phyloP scores from a whole-genome alignment of 2,888 invertebrate species.

The Plemyria rubiginata region DNA sequence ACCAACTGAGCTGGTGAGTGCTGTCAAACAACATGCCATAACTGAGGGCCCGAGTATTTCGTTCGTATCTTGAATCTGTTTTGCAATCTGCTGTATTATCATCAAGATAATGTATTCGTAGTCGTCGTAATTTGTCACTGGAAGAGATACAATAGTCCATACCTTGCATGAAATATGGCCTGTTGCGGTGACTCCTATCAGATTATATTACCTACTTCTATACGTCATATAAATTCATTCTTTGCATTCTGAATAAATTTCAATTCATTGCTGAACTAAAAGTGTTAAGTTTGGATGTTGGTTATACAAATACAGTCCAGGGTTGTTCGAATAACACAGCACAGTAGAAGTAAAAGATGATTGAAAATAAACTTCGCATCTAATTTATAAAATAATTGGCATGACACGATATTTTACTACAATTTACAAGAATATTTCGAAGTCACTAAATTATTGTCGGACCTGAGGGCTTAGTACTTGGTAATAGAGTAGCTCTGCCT shows the following conservation, averaged over 20 bases:
- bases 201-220: slow-evolving; percentile 30
- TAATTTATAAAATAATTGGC: too few species aligned
- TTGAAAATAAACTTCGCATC: too few species aligned
- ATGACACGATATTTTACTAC: too few species aligned
- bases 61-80: slow-evolving; percentile 47
- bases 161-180: slow-evolving; percentile 62
- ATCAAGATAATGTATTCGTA: slow-evolving; percentile 48
- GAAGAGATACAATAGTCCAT: slow-evolving; percentile 67
- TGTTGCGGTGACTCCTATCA: slow-evolving; percentile 55
- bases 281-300: slow-evolving; percentile 13
- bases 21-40: neutral
- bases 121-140: slow-evolving; percentile 64
- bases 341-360: too few species aligned
- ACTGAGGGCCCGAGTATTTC: slow-evolving; percentile 29
- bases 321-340: too few species aligned
- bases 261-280: slow-evolving; percentile 18
- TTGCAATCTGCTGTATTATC: slow-evolving; percentile 49
- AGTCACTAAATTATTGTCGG: too few species aligned
- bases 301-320: too few species aligned
- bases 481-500: too few species aligned
- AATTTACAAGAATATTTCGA: too few species aligned
- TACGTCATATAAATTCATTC: too few species aligned
- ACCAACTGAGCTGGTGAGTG: too few species aligned
- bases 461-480: too few species aligned
- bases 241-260: slow-evolving; percentile 43